These are phyloP conservation scores for Actinemys pallida DNA, from an alignment of 2,113 vertebrate genomes.

Conservation along the genomic window DNA sequence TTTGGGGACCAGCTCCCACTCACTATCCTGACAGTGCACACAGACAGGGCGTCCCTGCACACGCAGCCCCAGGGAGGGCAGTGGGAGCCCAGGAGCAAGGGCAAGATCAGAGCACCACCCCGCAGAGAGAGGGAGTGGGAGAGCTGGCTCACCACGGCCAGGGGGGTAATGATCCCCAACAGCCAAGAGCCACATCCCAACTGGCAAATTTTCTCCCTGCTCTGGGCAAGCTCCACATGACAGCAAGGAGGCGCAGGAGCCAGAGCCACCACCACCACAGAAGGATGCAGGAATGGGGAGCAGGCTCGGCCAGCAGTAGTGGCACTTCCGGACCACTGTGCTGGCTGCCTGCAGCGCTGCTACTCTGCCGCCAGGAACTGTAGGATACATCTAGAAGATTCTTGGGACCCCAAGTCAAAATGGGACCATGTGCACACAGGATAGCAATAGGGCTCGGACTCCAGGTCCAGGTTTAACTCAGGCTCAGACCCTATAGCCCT, in stretches of 20 bases:
- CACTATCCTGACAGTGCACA: no score
- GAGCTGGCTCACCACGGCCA: neutral
- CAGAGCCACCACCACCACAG: neutral
- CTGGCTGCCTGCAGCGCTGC: neutral
- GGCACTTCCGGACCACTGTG: neutral
- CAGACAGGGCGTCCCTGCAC: no score
- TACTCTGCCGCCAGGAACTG: neutral
- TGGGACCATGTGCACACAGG: neutral
- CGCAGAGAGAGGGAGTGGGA: neutral
- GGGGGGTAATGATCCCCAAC: neutral
- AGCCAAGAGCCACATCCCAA: neutral
- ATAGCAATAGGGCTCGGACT: neutral
- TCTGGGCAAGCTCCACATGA: neutral
- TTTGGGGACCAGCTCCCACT: no score
- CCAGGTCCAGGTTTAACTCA: neutral
- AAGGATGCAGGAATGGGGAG: neutral
- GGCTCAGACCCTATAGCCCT: no score
- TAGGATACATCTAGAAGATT: neutral
- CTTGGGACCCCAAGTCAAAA: neutral
- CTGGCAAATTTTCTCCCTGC: neutral
- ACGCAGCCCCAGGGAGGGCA: no score
- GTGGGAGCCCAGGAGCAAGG: no score
- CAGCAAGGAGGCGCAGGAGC: neutral
- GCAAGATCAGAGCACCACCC: no score
- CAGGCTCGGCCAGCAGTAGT: neutral